Base-by-base conservation (phyloP, 1,140 invertebrate genomes). In the Protaetia brevitarsis region DNA sequence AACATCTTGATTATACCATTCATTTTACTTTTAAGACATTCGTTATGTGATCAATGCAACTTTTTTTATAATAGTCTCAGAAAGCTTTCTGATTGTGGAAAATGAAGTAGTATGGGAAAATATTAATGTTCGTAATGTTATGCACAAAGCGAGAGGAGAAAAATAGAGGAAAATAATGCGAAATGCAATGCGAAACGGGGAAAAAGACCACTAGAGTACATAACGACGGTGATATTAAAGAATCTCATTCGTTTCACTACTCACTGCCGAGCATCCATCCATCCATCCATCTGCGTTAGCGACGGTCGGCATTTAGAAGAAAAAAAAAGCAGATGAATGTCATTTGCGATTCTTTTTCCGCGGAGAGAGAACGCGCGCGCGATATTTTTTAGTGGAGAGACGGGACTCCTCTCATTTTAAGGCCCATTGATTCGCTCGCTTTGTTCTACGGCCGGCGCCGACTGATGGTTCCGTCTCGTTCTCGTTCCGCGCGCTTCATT, bases 151-250 rank as follows among this genome's bases (percentile, higher is more conserved):
- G 16, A 16, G 5, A 51, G 41, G 21, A 51, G 8, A 51, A 19
- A 51, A 51, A 51, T n/a, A 23, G 34, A 51, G 19, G 21, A 51
- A 51, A 3, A 51, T 51, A 51, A 51, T 51, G 16, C 13, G 41
- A 51, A n/a, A n/a, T 51, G 41, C 34, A 37, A 11, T 10, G 34
- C n/a, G 41, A 23, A 51, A 51, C 21, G 26, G 19, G 19, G 19
- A 7, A 51, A 41, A 34, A 34, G 37, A 13, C 19, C 13, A 51
- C 41, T 51, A 51, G 11, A 51, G 41, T 51, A 51, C 41, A 51
- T 51, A 51, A 51, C 41, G 41, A 51, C 41, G 16, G 41, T 19
- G 41, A 51, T 51, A 51, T 51, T 51, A 51, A 51, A 51, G 41
- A 51, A 51, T 51, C 41, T 19, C 41, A 19, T 45, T 51, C 19